phyloP scores from a whole-genome alignment of 92 coral and sea anemone genomes.

The Paragorgia papillata region DNA sequence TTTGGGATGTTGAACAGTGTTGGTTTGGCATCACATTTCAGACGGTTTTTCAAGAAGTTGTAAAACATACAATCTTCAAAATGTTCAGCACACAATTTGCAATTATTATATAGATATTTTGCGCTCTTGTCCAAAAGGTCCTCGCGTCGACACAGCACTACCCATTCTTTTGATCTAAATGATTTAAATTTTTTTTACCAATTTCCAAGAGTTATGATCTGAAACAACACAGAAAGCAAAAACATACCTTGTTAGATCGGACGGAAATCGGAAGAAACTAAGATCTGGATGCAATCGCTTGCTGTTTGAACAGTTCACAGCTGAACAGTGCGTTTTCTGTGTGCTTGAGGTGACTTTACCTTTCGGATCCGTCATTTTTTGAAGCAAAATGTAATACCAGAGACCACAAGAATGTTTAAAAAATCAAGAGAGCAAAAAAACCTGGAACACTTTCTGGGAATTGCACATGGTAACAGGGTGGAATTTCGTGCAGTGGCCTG shows the following conservation, averaged over 20 bases:
- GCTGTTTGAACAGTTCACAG: constrained; percentile 25
- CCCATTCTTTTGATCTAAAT: constrained; percentile 41
- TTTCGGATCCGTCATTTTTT: too few species aligned
- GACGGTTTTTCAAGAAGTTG: constrained; percentile 17
- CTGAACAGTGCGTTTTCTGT: constrained; percentile 18
- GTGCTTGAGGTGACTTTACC: too few species aligned
- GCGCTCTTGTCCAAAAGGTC: constrained; percentile 19
- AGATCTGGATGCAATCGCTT: constrained; percentile 14
- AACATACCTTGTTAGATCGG: constrained; percentile 18
- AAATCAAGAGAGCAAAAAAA: too few species aligned
- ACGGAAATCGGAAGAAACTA: constrained; percentile 34
- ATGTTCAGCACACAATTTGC: constrained; percentile 25
- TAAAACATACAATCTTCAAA: constrained; percentile 23
- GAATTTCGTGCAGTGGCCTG: too few species aligned
- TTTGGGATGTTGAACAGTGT: constrained; percentile 28
- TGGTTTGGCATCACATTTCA: constrained; percentile 33
- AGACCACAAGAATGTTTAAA: too few species aligned
- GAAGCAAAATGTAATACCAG: too few species aligned
- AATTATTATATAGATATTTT: constrained; percentile 30
- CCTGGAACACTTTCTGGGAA: too few species aligned
- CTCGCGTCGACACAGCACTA: constrained; percentile 14
- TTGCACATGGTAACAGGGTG: too few species aligned
- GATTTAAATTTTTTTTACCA: background rate
- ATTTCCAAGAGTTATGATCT: background rate
- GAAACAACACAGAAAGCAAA: background rate